These are phyloP conservation scores for Anisognathus igniventris DNA, from an alignment of 2,797 vertebrate genomes.

Conservation along the genomic window DNA sequence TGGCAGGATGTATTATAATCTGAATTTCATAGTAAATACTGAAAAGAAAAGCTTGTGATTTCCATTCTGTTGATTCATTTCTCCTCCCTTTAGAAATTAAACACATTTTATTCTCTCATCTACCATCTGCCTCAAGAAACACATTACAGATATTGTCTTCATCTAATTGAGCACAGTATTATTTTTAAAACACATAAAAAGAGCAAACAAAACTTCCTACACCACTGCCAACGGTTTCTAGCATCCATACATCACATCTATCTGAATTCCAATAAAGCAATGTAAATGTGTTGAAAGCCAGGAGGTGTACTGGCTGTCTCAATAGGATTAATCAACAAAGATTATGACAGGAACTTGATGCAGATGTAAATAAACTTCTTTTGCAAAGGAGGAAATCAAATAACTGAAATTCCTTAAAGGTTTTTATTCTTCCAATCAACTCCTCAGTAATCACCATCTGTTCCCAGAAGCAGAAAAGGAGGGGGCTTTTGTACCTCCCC, in stretches of 20 bases:
- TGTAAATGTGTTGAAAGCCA: neutral
- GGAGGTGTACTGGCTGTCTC: neutral
- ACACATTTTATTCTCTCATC: neutral
- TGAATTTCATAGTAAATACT: neutral
- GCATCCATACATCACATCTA: neutral
- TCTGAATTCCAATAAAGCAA: neutral
- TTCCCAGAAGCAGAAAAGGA: neutral
- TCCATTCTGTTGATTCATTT: neutral
- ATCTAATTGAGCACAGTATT: neutral
- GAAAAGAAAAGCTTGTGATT: neutral
- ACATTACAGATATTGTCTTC: neutral
- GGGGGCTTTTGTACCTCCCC: neutral
- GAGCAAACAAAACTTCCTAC: neutral
- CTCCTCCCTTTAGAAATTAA: neutral
- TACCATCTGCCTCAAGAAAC: neutral
- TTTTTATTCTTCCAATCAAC: neutral
- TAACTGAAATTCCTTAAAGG: neutral
- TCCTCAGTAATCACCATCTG: neutral
- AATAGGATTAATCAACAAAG: neutral
- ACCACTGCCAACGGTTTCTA: neutral
- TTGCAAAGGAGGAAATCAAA: neutral
- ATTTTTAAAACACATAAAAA: neutral
- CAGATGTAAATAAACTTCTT: constrained; percentile 7
- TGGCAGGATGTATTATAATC: neutral
- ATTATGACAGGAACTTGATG: neutral